These are phyloP conservation scores for Zaprionus bogoriensis DNA, from an alignment of 2,888 invertebrate genomes.

Conservation along the genomic window DNA sequence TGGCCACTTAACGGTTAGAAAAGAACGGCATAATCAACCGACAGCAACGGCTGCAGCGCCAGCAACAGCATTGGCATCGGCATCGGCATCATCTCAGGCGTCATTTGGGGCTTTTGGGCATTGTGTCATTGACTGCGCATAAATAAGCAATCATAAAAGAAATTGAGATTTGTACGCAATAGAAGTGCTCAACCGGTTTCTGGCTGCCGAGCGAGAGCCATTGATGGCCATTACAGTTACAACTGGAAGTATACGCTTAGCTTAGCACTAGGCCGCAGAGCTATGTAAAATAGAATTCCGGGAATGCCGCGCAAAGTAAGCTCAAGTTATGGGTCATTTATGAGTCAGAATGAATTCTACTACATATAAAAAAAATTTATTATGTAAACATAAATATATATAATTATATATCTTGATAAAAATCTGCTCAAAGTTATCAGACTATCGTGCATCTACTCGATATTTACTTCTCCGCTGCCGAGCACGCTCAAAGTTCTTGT, in stretches of 20 bases:
- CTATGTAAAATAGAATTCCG: constrained; percentile 35
- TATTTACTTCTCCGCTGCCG: no score
- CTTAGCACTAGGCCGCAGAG: constrained; percentile 11
- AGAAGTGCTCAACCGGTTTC: constrained; percentile 62
- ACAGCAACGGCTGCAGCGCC: no score
- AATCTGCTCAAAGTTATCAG: no score
- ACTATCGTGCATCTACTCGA: no score
- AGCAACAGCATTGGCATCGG: constrained; percentile 2
- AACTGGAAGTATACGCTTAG: constrained; percentile 26
- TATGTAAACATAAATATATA: no score
- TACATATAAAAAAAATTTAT: no score
- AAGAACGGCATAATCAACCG: constrained; percentile 59
- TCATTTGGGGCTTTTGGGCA: constrained; percentile 41
- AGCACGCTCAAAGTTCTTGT: constrained; percentile 9
- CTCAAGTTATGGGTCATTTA: background rate
- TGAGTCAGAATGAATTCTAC: no score
- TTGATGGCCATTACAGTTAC: constrained; percentile 70
- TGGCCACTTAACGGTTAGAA: constrained; percentile 62
- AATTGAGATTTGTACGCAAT: constrained; percentile 35
- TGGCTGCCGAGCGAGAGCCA: constrained; percentile 1
- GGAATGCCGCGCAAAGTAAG: constrained; percentile 6
- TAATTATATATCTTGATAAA: no score
- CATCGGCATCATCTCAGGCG: constrained; percentile 24
- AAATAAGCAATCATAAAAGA: constrained; percentile 54
- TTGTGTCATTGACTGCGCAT: constrained; percentile 59